Evolutionary conservation across 2,888 invertebrate species (phyloP), one percentile per base, ranked within the genome.

Genomic region (Syritta pipiens): DNA sequence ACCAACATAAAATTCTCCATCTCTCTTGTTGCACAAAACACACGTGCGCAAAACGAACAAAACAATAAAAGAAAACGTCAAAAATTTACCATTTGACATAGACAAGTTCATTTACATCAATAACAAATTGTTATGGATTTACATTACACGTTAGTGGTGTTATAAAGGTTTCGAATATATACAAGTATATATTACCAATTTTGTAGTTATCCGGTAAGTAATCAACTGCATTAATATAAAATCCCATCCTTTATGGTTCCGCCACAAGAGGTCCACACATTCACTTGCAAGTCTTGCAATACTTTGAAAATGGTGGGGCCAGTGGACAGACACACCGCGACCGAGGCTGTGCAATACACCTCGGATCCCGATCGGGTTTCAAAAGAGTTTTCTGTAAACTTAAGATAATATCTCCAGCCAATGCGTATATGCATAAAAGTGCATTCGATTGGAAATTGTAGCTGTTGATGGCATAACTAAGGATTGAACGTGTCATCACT

Each of bases 381-480:
- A 88, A 77, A 42, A 86, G 22, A 4, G 82, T 75, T 24, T 86
- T 84, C 62, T 88, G 88, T 35, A 88, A 63, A 1, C 81, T 83
- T 75, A 83, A 85, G 65, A 89, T 84, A n/a, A 87, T 83, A 81
- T 88, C 85, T 19, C 85, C 85, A 22, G 89, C 82, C 26, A 88
- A 48, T 2, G 85, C 85, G 55, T 84, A 85, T 3, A 84, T 84
- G 4, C 87, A 85, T 10, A 88, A 63, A 44, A 84, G 83, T 1
- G 86, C 24, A 19, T 84, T 84, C 0, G 88, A 83, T 24, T 85
- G 81, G 9, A 84, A 88, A 81, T 89, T 86, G 1, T 85, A 84
- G 0, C 83, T 82, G 57, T 89, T 88, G 0, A 84, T 68, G 0
- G 86, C 84, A 59, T 84, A 86, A 32, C 86, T 84, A 1, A 88